Evolutionary conservation across 2,888 invertebrate genomes (phyloP).

Genomic region (Leptopilina syphax): DNA sequence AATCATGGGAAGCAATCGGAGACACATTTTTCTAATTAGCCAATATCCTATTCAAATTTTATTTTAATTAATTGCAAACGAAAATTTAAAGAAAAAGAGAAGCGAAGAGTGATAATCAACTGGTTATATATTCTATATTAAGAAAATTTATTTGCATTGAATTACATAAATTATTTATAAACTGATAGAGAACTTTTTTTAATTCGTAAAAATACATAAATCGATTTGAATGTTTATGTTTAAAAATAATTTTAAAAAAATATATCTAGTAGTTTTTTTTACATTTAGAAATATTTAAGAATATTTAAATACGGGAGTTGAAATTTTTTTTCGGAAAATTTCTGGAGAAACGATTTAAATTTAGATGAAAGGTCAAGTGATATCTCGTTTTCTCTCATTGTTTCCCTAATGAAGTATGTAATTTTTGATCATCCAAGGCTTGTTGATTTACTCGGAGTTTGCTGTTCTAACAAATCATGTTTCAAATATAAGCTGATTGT

Average conservation of each 20-base stretch:
- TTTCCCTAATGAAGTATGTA: slow-evolving; percentile 11
- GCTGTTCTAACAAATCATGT: not conserved
- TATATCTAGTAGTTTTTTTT: too few relatives aligned
- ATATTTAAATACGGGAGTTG: not conserved
- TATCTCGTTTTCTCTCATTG: slow-evolving; percentile 22
- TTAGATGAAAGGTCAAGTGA: slow-evolving; percentile 24
- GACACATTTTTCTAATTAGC: slow-evolving; percentile 5
- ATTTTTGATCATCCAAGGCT: slow-evolving; percentile 32
- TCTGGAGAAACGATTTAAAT: not conserved
- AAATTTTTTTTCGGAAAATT: not conserved
- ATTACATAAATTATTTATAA: too few relatives aligned
- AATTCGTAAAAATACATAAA: too few relatives aligned
- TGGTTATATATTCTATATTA: too few relatives aligned
- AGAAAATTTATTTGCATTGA: too few relatives aligned
- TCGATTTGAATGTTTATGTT: too few relatives aligned
- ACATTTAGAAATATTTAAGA: too few relatives aligned
- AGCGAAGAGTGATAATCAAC: too few relatives aligned
- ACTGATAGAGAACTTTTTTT: too few relatives aligned
- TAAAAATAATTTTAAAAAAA: too few relatives aligned
- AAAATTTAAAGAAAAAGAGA: too few relatives aligned
- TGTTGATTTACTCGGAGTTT: slow-evolving; percentile 26
- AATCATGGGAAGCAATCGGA: not conserved
- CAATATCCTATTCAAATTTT: not conserved
- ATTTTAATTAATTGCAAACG: too few relatives aligned
- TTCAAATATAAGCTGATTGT: slow-evolving; percentile 11